Evolutionary conservation across 2,888 invertebrate species (phyloP).

Genomic region (Invenusta paracnida): DNA sequence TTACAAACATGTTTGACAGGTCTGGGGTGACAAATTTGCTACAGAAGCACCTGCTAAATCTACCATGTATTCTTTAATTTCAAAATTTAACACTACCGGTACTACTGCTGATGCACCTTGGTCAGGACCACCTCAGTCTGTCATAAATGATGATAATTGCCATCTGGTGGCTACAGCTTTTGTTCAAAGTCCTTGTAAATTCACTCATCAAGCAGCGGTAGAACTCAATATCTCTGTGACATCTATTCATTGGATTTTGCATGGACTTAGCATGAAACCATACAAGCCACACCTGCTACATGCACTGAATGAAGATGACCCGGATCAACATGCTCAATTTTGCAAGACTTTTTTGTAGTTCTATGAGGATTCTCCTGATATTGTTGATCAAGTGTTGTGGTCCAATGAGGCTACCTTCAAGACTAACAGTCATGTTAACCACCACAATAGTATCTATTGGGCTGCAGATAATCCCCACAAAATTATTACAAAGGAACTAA

Average conservation of each 20-base stretch:
- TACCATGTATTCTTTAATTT: background rate
- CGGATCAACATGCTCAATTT: background rate
- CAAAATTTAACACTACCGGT: background rate
- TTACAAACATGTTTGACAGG: background rate
- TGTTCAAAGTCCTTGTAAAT: background rate
- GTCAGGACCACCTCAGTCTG: background rate
- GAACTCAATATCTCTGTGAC: conserved; percentile 14
- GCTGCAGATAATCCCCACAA: conserved; percentile 26
- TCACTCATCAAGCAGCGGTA: background rate
- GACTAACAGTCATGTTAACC: conserved; percentile 40
- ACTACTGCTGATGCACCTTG: background rate
- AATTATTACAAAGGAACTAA: conserved; percentile 24
- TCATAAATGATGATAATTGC: background rate
- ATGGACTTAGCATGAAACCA: conserved; percentile 1
- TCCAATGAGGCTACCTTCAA: conserved; percentile 40
- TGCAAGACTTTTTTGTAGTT: background rate
- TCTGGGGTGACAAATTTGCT: background rate
- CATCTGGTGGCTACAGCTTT: conserved; percentile 4
- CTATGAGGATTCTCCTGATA: conserved; percentile 8
- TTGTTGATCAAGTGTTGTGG: conserved; percentile 32
- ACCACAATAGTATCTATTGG: conserved; percentile 40
- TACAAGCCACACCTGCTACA: conserved; percentile 11
- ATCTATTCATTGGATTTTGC: conserved; percentile 4
- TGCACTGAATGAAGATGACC: conserved; percentile 18
- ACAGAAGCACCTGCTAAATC: conserved; percentile 15